Percentiles rank a stretch among this genome's conserved stretches.
Evolutionary conservation across 2,888 invertebrate species (phyloP).

Genomic region (Drosophila borborema): DNA sequence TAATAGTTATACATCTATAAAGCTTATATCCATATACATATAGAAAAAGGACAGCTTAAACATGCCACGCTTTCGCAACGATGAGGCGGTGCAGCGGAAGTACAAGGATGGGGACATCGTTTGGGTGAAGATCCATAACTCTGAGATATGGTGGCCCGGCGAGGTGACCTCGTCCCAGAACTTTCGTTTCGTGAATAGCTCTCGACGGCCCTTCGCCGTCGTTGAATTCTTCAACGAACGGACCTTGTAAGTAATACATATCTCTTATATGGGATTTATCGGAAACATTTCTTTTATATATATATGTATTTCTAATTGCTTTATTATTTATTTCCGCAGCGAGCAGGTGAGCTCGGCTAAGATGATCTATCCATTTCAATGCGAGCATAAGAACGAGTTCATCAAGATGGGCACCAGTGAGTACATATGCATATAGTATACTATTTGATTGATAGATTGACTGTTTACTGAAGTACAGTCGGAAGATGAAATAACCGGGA

Average conservation of each 20-base stretch:
- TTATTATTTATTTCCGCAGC: slow-evolving; percentile 85
- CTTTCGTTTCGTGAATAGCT: slow-evolving; percentile 87
- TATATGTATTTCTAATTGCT: too few species aligned
- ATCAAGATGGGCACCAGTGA: slow-evolving; percentile 93
- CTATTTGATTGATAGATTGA: not conserved
- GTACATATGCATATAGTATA: slow-evolving; percentile 25
- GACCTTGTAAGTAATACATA: slow-evolving; percentile 88
- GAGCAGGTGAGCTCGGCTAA: slow-evolving; percentile 91
- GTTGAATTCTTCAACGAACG: slow-evolving; percentile 95
- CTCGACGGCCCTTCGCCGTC: slow-evolving; percentile 91
- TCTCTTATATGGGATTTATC: not conserved
- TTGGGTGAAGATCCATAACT: slow-evolving; percentile 92
- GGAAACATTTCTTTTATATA: not conserved
- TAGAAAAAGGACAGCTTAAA: not conserved
- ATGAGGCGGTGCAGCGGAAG: slow-evolving; percentile 12
- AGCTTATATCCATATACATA: not conserved
- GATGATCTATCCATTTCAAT: slow-evolving; percentile 91
- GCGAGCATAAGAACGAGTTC: slow-evolving; percentile 91
- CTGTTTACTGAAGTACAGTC: not conserved
- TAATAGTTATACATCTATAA: not conserved
- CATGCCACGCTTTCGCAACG: slow-evolving; percentile 70
- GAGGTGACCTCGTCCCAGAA: slow-evolving; percentile 90
- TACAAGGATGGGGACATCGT: slow-evolving; percentile 91
- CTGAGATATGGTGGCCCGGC: slow-evolving; percentile 93
- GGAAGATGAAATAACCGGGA: not conserved